Conservation (phyloP, 2,888 invertebrate genomes). For the Drosophila heteroneura region DNA sequence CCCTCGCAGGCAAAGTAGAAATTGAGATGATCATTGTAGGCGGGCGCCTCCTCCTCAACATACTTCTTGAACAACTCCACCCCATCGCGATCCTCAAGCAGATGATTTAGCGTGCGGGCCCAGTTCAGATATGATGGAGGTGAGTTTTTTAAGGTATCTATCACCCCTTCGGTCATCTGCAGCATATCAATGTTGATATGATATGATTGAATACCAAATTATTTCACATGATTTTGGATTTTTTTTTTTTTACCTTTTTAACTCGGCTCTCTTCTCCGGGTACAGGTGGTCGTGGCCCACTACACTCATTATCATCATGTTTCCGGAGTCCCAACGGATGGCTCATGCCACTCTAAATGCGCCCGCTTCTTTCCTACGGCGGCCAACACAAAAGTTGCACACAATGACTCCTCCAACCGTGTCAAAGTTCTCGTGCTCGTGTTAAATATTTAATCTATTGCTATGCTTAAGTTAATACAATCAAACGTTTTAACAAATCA, state of each 20-base stretch:
- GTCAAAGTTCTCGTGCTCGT: slow-evolving; percentile 22
- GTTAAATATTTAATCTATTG: slow-evolving; percentile 51
- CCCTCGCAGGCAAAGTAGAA: slow-evolving; percentile 98
- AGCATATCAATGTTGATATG: background rate
- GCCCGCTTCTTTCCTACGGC: slow-evolving; percentile 13
- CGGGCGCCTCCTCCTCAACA: slow-evolving; percentile 91
- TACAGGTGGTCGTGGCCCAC: slow-evolving; percentile 92
- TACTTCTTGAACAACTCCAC: slow-evolving; percentile 94
- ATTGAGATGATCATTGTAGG: slow-evolving; percentile 92
- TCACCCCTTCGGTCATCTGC: slow-evolving; percentile 85
- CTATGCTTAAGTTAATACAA: slow-evolving; percentile 56
- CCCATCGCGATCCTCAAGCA: slow-evolving; percentile 96
- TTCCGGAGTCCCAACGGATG: slow-evolving; percentile 84
- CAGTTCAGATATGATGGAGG: slow-evolving; percentile 93
- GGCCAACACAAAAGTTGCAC: slow-evolving; percentile 30
- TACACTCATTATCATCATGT: slow-evolving; percentile 86
- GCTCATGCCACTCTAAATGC: slow-evolving; percentile 85
- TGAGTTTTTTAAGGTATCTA: slow-evolving; percentile 85
- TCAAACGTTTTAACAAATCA: slow-evolving; percentile 78
- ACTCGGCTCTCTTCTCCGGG: slow-evolving; percentile 88
- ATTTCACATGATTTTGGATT: background rate
- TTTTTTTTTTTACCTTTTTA: slow-evolving; percentile 81
- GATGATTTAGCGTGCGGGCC: slow-evolving; percentile 93
- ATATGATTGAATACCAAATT: background rate
- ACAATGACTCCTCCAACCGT: slow-evolving; percentile 14